A percentile compares a stretch with the other conserved stretches of the same genome.
Evolutionary conservation across 92 coral and sea anemone species (phyloP).

Genomic region (Porites evermanni): DNA sequence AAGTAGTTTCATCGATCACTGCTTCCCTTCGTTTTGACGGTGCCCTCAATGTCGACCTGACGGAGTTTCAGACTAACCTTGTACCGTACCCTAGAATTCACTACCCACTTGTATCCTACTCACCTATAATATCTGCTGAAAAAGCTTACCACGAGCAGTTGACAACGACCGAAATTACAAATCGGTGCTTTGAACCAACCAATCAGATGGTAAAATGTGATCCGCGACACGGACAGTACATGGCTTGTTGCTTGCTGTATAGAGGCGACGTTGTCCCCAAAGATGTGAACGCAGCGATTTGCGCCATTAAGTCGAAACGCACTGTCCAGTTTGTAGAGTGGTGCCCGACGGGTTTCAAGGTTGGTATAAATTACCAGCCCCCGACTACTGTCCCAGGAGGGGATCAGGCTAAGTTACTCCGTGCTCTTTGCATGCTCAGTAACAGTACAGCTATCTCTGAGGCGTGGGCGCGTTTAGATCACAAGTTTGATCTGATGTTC

Average conservation of each 20-base stretch:
- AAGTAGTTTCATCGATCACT: constrained; percentile 90
- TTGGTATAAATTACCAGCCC: constrained; percentile 75
- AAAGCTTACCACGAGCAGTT: constrained; percentile 88
- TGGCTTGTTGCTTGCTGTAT: constrained; percentile 89
- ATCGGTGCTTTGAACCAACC: constrained; percentile 79
- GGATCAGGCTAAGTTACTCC: constrained; percentile 81
- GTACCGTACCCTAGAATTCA: constrained; percentile 95
- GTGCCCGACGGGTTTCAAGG: constrained; percentile 55
- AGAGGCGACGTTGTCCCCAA: constrained; percentile 96
- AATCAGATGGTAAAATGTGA: constrained; percentile 91
- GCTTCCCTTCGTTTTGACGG: constrained; percentile 95
- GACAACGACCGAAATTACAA: constrained; percentile 72
- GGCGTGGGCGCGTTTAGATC: constrained; percentile 81
- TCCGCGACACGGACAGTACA: constrained; percentile 87
- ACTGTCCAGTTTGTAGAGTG: constrained; percentile 83
- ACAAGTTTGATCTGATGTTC: constrained; percentile 84
- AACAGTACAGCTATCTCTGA: constrained; percentile 86
- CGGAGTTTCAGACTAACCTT: constrained; percentile 94
- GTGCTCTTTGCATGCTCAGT: constrained; percentile 81
- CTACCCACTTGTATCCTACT: constrained; percentile 88
- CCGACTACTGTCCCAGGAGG: constrained; percentile 87
- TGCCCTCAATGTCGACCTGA: constrained; percentile 89
- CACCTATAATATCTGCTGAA: constrained; percentile 81
- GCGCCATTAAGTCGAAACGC: constrained; percentile 80
- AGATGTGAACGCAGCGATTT: constrained; percentile 87